These are phyloP conservation scores for Salticus scenicus DNA, from an alignment of 2,888 invertebrate genomes.

Conservation along the genomic window DNA sequence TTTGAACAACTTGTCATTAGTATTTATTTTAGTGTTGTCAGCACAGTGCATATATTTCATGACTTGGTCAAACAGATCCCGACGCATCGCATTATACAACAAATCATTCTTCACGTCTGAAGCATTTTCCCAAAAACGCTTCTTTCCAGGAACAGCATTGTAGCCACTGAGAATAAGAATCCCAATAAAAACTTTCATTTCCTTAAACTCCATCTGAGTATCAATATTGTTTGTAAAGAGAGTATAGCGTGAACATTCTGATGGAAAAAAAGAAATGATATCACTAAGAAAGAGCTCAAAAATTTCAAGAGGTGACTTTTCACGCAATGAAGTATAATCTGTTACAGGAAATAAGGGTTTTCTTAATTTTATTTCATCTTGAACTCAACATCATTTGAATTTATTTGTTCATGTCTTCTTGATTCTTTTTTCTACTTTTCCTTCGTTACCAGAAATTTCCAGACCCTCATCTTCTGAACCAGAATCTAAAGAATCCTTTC, in stretches of 20 bases:
- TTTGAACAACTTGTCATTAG: slow-evolving; percentile 1
- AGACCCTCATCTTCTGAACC: not conserved
- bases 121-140: not conserved
- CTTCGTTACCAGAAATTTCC: not conserved
- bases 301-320: not conserved
- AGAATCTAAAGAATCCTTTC: not conserved
- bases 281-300: not conserved
- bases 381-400: not conserved
- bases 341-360: not conserved
- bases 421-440: not conserved
- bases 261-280: not conserved
- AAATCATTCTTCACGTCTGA: not conserved
- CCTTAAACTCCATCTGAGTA: not conserved
- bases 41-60: slow-evolving; percentile 10
- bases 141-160: not conserved
- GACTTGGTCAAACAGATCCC: not conserved
- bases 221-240: not conserved
- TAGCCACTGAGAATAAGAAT: slow-evolving; percentile 13
- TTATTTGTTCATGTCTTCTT: not conserved
- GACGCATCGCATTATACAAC: not conserved
- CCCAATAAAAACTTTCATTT: not conserved
- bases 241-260: not conserved
- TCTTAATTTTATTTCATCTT: not conserved
- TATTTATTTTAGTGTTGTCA: not conserved
- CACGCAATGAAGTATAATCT: not conserved